A percentile compares a stretch with the other conserved stretches of the same genome.
Conservation (phyloP, 2,797 vertebrate genomes). For the Sebastiscus albofasciatus region DNA sequence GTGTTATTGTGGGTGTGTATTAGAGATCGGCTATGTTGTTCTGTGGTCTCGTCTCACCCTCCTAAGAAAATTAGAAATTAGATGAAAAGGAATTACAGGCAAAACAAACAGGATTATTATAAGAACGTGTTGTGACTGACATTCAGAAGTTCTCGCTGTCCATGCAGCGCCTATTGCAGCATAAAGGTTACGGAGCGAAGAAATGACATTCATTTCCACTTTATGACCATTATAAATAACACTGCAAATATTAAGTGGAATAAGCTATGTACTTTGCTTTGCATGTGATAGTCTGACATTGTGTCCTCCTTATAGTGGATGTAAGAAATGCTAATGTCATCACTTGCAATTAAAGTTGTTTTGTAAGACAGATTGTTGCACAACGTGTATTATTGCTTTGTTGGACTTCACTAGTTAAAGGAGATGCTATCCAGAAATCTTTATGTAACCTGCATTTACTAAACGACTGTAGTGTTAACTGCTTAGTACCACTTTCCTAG, state of each 20-base stretch:
- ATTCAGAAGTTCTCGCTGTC: conserved; percentile 48
- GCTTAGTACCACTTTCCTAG: not conserved
- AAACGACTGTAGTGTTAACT: not conserved
- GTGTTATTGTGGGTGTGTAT: conserved; percentile 39
- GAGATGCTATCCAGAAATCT: not conserved
- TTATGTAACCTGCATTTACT: not conserved
- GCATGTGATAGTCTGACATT: conserved; percentile 76
- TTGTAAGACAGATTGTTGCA: conserved; percentile 54
- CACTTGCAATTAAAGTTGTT: conserved; percentile 81
- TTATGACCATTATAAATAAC: conserved; percentile 58
- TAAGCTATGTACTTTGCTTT: conserved; percentile 76
- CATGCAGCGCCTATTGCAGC: conserved; percentile 27
- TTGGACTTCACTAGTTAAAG: not conserved
- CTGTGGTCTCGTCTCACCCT: conserved; percentile 36
- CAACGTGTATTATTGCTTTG: conserved; percentile 7
- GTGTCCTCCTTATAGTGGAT: conserved; percentile 72
- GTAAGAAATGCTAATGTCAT: conserved; percentile 77
- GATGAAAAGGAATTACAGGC: conserved; percentile 18
- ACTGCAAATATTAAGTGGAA: conserved; percentile 57
- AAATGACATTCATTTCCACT: conserved; percentile 74
- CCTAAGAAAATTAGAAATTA: conserved; percentile 47
- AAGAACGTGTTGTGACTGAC: conserved; percentile 61
- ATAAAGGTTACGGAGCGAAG: conserved; percentile 51
- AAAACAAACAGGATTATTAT: conserved; percentile 29
- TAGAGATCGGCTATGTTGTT: conserved; percentile 30